phyloP scores from a whole-genome alignment of 2,113 vertebrate species.

The Oreochromis tanganicae region DNA sequence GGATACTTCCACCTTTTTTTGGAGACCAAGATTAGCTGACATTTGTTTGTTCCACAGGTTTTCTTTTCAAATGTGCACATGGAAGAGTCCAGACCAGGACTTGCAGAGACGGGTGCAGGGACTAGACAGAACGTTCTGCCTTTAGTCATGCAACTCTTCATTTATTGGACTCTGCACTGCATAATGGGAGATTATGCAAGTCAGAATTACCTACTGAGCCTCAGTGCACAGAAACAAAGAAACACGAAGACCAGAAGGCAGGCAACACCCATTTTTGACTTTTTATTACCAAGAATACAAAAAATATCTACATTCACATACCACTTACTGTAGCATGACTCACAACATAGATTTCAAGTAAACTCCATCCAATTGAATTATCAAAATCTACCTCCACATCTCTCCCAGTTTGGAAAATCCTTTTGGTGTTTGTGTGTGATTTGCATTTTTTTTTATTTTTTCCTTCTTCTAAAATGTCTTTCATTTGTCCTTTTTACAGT shows the following conservation, averaged over 20 bases:
- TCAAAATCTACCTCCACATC: slow-evolving; percentile 26
- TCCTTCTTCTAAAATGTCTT: slow-evolving; percentile 6
- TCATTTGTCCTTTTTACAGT: slow-evolving; percentile 37
- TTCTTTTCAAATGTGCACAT: not conserved
- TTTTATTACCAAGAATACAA: slow-evolving; percentile 77
- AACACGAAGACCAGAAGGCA: not conserved
- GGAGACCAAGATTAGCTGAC: fast-evolving
- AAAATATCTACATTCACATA: slow-evolving; percentile 74
- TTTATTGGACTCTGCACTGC: not conserved
- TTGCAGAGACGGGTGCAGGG: not conserved
- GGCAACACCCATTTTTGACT: not conserved
- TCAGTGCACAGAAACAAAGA: not conserved
- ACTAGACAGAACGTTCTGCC: fast-evolving
- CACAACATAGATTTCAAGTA: slow-evolving; percentile 64
- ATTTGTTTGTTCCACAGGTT: not conserved
- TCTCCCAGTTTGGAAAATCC: not conserved
- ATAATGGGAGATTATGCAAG: fast-evolving
- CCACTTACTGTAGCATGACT: slow-evolving; percentile 51
- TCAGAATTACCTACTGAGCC: not conserved
- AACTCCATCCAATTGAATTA: slow-evolving; percentile 28
- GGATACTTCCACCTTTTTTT: fast-evolving
- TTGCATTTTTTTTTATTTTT: not conserved
- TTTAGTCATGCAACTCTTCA: not conserved
- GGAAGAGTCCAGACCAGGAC: not conserved
- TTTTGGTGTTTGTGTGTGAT: slow-evolving; percentile 45